phyloP scores from a whole-genome alignment of 2,888 invertebrate genomes.

The Parnassius apollo region DNA sequence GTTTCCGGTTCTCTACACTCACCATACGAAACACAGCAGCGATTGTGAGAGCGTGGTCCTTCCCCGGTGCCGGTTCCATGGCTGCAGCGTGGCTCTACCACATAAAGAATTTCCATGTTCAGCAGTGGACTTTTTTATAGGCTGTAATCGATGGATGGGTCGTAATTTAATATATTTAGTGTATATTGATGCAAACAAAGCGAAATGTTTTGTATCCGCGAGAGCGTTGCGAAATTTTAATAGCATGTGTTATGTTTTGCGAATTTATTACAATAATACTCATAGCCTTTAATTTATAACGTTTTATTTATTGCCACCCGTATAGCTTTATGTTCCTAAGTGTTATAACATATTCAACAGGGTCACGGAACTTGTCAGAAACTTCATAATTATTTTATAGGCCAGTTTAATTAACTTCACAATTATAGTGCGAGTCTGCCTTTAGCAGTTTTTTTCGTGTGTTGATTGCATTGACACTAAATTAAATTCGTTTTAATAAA shows the following conservation, averaged over 20 bases:
- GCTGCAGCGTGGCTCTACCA: too few species aligned
- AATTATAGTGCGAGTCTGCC: neutral
- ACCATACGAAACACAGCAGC: too few species aligned
- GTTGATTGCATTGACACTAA: neutral
- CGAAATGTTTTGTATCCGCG: neutral
- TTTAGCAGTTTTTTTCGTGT: neutral
- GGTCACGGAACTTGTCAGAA: constrained; percentile 6
- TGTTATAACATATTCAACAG: neutral
- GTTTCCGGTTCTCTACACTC: too few species aligned
- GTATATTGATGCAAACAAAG: neutral
- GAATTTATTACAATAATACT: neutral
- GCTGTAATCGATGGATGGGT: too few species aligned
- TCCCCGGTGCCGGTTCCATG: too few species aligned
- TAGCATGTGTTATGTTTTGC: neutral
- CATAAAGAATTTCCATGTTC: too few species aligned
- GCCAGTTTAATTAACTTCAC: constrained; percentile 11
- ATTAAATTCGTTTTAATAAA: neutral
- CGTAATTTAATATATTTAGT: too few species aligned
- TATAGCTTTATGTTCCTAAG: neutral
- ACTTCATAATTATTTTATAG: constrained; percentile 16
- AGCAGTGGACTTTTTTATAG: too few species aligned
- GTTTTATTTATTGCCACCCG: neutral
- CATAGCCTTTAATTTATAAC: neutral
- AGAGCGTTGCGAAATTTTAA: neutral
- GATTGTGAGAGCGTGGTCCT: too few species aligned